Conservation (phyloP, 2,797 vertebrate genomes). For the Hyperoplus immaculatus region DNA sequence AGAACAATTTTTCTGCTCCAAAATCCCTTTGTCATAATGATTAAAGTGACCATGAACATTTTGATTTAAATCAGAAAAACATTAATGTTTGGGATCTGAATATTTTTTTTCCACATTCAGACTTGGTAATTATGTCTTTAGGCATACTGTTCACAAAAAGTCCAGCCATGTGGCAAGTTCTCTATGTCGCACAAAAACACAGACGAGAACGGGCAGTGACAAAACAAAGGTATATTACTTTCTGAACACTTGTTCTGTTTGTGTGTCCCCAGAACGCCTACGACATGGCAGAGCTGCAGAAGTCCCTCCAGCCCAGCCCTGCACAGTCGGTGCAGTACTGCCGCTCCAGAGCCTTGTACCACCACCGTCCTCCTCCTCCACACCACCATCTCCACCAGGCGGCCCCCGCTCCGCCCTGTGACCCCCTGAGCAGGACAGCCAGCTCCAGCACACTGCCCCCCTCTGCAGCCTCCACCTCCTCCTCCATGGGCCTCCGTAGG, state of each 20-base stretch:
- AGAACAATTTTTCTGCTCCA: too few relatives aligned
- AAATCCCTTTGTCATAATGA: too few relatives aligned
- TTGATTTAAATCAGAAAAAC: too few relatives aligned
- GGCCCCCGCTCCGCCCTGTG: constrained; percentile 41
- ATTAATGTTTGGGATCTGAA: too few relatives aligned
- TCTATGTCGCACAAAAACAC: background rate
- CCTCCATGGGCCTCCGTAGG: constrained; percentile 72
- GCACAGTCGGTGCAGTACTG: constrained; percentile 86
- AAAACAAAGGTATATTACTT: too few relatives aligned
- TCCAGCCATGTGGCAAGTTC: too few relatives aligned
- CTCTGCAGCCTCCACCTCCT: constrained; percentile 52
- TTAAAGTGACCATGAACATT: too few relatives aligned
- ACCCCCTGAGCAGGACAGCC: constrained; percentile 72
- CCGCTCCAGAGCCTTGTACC: constrained; percentile 75
- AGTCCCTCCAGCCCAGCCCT: constrained; percentile 89
- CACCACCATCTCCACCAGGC: constrained; percentile 73
- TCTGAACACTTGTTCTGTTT: too few relatives aligned
- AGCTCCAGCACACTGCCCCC: constrained; percentile 68
- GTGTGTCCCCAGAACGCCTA: constrained; percentile 86
- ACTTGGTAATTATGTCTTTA: too few relatives aligned
- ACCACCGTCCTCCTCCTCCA: constrained; percentile 71
- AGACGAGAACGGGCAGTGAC: too few relatives aligned
- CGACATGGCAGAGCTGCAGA: constrained; percentile 92
- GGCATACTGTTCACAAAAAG: too few relatives aligned
- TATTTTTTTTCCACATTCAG: too few relatives aligned